These are phyloP conservation scores for Cephus rjabovi DNA, from an alignment of 2,888 invertebrate genomes.

Conservation along the genomic window DNA sequence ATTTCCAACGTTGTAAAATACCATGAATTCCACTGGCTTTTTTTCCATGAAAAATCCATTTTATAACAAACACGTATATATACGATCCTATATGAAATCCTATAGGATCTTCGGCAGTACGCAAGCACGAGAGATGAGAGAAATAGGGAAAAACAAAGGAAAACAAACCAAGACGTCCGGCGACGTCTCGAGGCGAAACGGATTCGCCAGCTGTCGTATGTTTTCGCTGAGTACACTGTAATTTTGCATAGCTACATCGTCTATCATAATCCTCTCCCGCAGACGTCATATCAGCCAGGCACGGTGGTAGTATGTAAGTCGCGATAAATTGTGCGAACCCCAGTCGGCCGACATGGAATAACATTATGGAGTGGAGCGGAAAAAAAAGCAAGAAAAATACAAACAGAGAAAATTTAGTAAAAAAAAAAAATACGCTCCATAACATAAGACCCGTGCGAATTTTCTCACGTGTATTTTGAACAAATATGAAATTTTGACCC, in stretches of 20 bases:
- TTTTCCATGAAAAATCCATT: neutral
- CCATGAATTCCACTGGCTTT: neutral
- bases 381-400: neutral
- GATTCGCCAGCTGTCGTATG: neutral
- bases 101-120: neutral
- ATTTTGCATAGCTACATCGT: neutral
- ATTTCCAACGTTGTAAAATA: neutral
- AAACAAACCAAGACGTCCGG: neutral
- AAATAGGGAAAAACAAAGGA: neutral
- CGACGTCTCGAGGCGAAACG: neutral
- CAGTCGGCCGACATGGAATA: neutral
- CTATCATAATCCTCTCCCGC: neutral
- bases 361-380: neutral
- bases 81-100: no score
- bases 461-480: neutral
- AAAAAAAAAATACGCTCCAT: neutral
- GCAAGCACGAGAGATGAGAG: neutral
- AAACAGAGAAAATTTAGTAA: neutral
- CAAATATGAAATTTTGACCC: neutral
- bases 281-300: neutral
- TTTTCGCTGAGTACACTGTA: neutral
- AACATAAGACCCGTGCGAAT: neutral
- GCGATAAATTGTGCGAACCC: neutral
- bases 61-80: neutral
- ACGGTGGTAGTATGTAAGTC: neutral